These are phyloP conservation scores for Rhamphomyia laevipes DNA, from an alignment of 2,888 invertebrate species.

Conservation along the genomic window DNA sequence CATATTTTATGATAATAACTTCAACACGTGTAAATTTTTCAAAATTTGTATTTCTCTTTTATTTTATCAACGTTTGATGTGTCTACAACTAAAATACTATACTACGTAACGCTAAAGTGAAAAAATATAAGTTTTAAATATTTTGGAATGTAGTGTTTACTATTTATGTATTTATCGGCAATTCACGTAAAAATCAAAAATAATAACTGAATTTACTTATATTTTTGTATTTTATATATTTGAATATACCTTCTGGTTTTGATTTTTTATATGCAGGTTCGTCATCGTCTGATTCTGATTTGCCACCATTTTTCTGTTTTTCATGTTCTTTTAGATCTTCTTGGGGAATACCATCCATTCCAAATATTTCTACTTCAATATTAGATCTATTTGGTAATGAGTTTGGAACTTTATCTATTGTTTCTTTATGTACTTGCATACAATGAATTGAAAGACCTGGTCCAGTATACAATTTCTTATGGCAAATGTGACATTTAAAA, in stretches of 20 bases:
- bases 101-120: too few relatives aligned
- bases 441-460: constrained; percentile 98
- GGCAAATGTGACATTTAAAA: constrained; percentile 99
- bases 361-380: constrained; percentile 99
- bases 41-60: too few relatives aligned
- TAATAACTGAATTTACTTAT: too few relatives aligned
- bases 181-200: too few relatives aligned
- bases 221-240: too few relatives aligned
- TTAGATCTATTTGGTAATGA: constrained; percentile 94
- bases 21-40: too few relatives aligned
- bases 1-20: too few relatives aligned
- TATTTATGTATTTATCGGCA: too few relatives aligned
- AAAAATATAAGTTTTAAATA: too few relatives aligned
- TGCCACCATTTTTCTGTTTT: constrained; percentile 64
- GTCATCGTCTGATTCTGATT: constrained; percentile 73
- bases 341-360: constrained; percentile 99
- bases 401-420: constrained; percentile 98
- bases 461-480: constrained; percentile 91
- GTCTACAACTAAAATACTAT: too few relatives aligned
- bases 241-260: constrained; percentile 41
- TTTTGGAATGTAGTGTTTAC: too few relatives aligned
- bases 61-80: too few relatives aligned
- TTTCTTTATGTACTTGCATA: constrained; percentile 99
- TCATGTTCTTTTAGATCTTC: constrained; percentile 92
- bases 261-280: constrained; percentile 68